Evolutionary conservation across 2,888 invertebrate genomes (phyloP), one percentile per base, ranked within the genome.

Genomic region (Helobdella robusta): DNA sequence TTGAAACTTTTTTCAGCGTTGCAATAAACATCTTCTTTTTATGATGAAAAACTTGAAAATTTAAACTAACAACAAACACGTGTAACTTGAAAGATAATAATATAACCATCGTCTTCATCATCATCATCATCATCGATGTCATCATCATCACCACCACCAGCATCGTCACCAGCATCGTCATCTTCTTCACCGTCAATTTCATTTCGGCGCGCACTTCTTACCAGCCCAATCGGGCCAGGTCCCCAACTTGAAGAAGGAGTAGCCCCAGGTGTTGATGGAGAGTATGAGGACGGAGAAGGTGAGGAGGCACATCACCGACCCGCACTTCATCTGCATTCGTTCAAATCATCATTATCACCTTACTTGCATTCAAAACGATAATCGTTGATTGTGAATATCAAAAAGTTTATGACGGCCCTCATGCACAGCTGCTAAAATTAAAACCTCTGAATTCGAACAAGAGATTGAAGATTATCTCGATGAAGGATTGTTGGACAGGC

Each of bases 211-310:
- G 32, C 25, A 25, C 28, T n/a, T 40, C n/a, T 40, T n/a, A 15
- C n/a, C n/a, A 18, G 67, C 67, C 67, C 67, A 67, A 1, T 28
- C 59, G 2, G 67, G 67, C 59, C 35, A 59, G 15, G 50, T 50
- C n/a, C 63, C 64, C 23, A 67, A 60, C 11, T 64, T 36, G 52
- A 67, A 67, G 60, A 67, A 67, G 52, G 60, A 32, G 50, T 59
- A 59, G 20, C 64, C 64, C 67, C 67, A 67, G 20, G 67, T 67
- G 64, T 67, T 67, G 64, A 67, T 67, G n/a, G 64, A 58, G 3
- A 67, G n/a, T 6, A 60, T 32, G 11, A 67, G 52, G 15, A 67
- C 64, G n/a, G 48, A 56, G 35, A 44, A 44, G 28, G 65, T 65
- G 44, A 67, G 46, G 35, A 67, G 23, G 18, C 64, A 65, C 67